Conservation (phyloP, 1,140 invertebrate genomes). For the Bombus confusus region DNA sequence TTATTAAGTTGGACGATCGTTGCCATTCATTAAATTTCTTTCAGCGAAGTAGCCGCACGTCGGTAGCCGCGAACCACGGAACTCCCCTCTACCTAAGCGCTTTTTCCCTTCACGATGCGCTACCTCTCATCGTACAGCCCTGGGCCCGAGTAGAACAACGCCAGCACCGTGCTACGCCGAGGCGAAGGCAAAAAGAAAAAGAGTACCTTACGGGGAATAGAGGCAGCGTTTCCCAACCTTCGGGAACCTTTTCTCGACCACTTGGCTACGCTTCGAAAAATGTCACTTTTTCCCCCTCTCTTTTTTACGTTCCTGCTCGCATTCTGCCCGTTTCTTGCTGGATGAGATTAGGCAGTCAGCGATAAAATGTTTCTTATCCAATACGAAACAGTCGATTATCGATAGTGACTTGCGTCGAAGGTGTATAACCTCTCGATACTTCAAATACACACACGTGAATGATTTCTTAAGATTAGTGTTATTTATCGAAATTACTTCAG, state of each 20-base stretch:
- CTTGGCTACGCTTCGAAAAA: background rate
- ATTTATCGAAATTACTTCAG: background rate
- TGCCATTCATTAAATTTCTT: conserved; percentile 76
- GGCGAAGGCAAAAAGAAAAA: conserved; percentile 55
- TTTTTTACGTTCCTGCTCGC: too few relatives aligned
- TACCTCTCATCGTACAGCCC: conserved; percentile 46
- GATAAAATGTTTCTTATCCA: background rate
- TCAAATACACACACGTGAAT: background rate
- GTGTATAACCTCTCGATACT: background rate
- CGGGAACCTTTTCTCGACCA: background rate
- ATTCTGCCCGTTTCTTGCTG: background rate
- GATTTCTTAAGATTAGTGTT: too few relatives aligned
- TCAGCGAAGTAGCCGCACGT: conserved; percentile 35
- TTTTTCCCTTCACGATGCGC: conserved; percentile 38
- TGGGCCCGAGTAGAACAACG: conserved; percentile 50
- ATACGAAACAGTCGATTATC: background rate
- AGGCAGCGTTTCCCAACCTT: conserved; percentile 42
- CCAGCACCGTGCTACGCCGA: conserved; percentile 62
- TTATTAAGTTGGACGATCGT: conserved; percentile 68
- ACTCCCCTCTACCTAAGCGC: conserved; percentile 35
- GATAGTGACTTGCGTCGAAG: background rate
- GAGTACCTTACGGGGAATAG: conserved; percentile 40
- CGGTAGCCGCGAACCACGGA: conserved; percentile 57
- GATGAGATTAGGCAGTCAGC: background rate
- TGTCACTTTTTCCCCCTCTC: background rate